phyloP scores from a whole-genome alignment of 2,113 vertebrate species.

The Epinephelus lanceolatus region DNA sequence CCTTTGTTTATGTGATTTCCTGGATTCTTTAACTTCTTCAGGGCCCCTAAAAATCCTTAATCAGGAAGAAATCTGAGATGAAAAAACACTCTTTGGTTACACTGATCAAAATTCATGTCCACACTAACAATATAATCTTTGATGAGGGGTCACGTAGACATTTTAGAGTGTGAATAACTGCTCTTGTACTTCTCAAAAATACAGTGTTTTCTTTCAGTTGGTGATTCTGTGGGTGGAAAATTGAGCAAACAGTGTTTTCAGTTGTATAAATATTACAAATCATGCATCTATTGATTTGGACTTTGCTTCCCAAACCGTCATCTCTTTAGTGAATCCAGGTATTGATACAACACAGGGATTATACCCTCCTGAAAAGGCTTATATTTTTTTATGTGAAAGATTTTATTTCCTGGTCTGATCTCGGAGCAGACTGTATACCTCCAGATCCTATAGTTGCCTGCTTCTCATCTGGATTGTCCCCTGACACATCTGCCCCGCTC shows the following conservation, averaged over 20 bases:
- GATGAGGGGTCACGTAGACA: no score
- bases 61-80: not conserved
- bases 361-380: not conserved
- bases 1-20: not conserved
- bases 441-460: constrained; percentile 20
- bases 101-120: no score
- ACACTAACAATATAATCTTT: no score
- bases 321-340: not conserved
- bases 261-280: constrained; percentile 30
- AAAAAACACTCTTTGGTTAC: no score
- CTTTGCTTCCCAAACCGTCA: constrained; percentile 21
- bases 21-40: not conserved
- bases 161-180: not conserved
- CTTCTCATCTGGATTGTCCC: constrained; percentile 57
- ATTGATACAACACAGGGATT: not conserved
- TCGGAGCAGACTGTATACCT: constrained; percentile 36
- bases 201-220: not conserved
- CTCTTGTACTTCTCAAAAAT: not conserved
- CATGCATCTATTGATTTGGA: constrained; percentile 3
- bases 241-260: not conserved
- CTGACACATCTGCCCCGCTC: constrained; percentile 52
- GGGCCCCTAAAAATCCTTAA: not conserved
- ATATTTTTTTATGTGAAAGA: not conserved
- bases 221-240: not conserved
- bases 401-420: constrained; percentile 14